phyloP scores from a whole-genome alignment of 1,140 invertebrate species.

The Triops longicaudatus region DNA sequence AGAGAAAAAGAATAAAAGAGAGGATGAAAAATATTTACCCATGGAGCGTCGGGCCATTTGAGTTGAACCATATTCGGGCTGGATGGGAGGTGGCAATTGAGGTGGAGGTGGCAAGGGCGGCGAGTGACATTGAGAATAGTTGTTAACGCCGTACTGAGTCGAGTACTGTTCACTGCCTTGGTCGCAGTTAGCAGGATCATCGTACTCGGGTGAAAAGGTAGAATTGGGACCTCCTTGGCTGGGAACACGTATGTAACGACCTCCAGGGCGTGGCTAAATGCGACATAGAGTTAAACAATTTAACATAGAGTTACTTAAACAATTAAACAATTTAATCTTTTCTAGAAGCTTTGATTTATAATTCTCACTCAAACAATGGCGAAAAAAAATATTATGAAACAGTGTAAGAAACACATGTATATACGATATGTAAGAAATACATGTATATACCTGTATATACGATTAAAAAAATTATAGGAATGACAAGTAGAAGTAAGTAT shows the following conservation, averaged over 20 bases:
- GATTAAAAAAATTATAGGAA: too few relatives aligned
- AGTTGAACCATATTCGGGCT: constrained; percentile 60
- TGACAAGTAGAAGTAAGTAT: too few relatives aligned
- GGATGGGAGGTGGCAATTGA: constrained; percentile 16
- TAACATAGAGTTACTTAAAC: background rate
- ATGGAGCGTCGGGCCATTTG: constrained; percentile 57
- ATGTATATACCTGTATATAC: background rate
- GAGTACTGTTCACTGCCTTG: constrained; percentile 58
- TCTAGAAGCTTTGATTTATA: background rate
- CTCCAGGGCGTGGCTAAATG: constrained; percentile 54
- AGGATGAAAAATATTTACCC: constrained; percentile 31
- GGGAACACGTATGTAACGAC: constrained; percentile 56
- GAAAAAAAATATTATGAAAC: too few relatives aligned
- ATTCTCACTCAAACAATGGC: too few relatives aligned
- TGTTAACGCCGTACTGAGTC: constrained; percentile 59
- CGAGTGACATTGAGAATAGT: constrained; percentile 47
- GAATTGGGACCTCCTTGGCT: constrained; percentile 40
- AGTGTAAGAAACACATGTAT: too few relatives aligned
- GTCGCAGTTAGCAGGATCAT: constrained; percentile 81
- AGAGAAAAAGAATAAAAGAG: background rate
- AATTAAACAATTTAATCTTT: background rate
- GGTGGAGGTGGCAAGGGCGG: constrained; percentile 53
- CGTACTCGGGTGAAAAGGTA: constrained; percentile 62
- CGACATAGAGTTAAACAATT: background rate
- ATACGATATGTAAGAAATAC: too few relatives aligned